Evolutionary conservation across 2,113 vertebrate genomes (phyloP), one percentile per base, ranked within the genome.

Genomic region (Cyprinodon brontotheroides): DNA sequence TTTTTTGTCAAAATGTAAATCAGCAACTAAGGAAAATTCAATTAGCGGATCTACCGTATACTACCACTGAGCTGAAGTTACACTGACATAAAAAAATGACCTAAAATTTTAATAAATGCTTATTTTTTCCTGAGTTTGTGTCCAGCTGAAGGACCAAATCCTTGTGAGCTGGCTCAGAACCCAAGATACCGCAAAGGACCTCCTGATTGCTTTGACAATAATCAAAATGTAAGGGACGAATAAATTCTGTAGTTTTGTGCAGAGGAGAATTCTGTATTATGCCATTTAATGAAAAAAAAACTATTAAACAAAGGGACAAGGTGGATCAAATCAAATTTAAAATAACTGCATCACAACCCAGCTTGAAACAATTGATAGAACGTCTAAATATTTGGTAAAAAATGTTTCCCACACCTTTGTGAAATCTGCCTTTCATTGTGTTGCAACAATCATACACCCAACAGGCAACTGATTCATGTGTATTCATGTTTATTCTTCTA

Each of bases 171-270:
- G 93, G 97, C 97, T 71, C 96, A 97, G 72, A 96, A 95, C 8
- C 97, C 97, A 14, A 93, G 98, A 82, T 97, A 99, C 87, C 95
- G 98, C 81, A 99, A 99, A 82, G 97, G 97, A 53, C 98, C 98
- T 0, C 96, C 97, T 3, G 95, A 96, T 84, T 99, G 98, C 90
- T 99, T 99, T 80, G 98, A 99, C 91, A 95, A 98, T 90, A 96
- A 97, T 72, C 88, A 91, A 73, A 84, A 93, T 77, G 98, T 99
- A 96, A 98, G 96, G 7, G 50, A n/a, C 8, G n/a, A 57, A 61
- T 20, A 29, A 38, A 78, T 57, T 43, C 63, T 22, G 43, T 70
- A 60, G 2, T 36, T 78, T 59, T 22, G 41, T 69, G 38, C 43
- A 41, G 57, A 38, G 65, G 29, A 47, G 74, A 65, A 66, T 78